Evolutionary conservation across 2,797 vertebrate species (phyloP).

Genomic region (Hephaestus fuliginosus): DNA sequence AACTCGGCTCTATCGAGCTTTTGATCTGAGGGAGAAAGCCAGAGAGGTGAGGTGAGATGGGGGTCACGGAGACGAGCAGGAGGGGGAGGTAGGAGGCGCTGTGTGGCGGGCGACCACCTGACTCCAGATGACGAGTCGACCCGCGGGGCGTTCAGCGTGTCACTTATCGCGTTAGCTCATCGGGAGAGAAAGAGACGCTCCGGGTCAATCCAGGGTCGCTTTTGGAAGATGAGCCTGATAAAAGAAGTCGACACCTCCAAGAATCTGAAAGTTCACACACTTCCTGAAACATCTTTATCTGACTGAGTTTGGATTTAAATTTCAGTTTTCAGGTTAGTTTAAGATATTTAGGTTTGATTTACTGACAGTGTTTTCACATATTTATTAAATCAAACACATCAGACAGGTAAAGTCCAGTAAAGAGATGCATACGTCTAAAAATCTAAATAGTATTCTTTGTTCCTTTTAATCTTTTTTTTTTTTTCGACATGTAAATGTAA

Average conservation of each 20-base stretch:
- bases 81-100: neutral
- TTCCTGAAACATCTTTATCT: no score
- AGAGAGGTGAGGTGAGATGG: conserved; percentile 12
- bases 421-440: no score
- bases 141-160: neutral
- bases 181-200: neutral
- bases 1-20: conserved; percentile 25
- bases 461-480: no score
- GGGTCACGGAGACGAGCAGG: conserved; percentile 6
- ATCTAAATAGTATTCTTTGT: no score
- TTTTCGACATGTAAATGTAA: no score
- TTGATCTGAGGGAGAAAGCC: conserved; percentile 48
- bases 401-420: no score
- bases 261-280: neutral
- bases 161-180: neutral
- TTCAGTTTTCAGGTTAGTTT: no score
- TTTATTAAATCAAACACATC: no score
- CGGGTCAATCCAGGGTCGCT: neutral
- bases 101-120: neutral
- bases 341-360: no score
- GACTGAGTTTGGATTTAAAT: no score
- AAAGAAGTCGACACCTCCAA: conserved; percentile 6
- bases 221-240: neutral
- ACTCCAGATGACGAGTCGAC: neutral
- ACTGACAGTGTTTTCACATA: no score